Base-by-base conservation (phyloP, 2,797 vertebrate genomes). In the Cephalopachus bancanus region DNA sequence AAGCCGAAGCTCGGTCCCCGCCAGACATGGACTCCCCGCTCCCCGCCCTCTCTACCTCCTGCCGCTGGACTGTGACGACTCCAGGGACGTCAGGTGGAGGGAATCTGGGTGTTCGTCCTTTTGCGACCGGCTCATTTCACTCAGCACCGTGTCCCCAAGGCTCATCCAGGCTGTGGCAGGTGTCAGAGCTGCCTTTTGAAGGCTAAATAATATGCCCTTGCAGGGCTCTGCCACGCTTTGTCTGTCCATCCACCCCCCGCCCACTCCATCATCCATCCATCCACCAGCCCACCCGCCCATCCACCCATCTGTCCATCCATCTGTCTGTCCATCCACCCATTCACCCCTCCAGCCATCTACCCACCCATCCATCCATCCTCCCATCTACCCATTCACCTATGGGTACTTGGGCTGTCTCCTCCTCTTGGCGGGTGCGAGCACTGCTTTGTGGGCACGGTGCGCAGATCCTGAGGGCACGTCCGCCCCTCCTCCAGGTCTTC, bases 401-500 rank as follows among this genome's bases (percentile, higher is more conserved):
- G 28, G 33, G 78, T 9, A 17, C n/a, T 22, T 26, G 26, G 60
- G 22, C 15, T 20, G 14, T 24, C 15, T 55, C 72, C 5, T 19
- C 20, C 10, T 22, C 20, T 4, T 2, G 53, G 26, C 55, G 0
- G 0, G 5, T 10, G 16, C 49, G 75, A 24, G 17, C 51, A 17
- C 33, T 2, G 7, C 72, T 55, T 62, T 11, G 9, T 12, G 17
- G 55, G 12, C 55, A 0, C 1, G 5, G n/a, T 12, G 9, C n/a
- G 7, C 10, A 11, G 26, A 11, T 7, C 91, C 60, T 1, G 10
- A 51, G n/a, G 75, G 28, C 11, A 3, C 0, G 0, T 5, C 37
- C 22, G 0, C 6, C 6, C 44, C 8, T 20, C 71, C 30, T 16
- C 60, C 8, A 0, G 14, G 37, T 22, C 28, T 33, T 53, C 20